Conservation (phyloP, 2,113 vertebrate genomes). For the Agapornis roseicollis region DNA sequence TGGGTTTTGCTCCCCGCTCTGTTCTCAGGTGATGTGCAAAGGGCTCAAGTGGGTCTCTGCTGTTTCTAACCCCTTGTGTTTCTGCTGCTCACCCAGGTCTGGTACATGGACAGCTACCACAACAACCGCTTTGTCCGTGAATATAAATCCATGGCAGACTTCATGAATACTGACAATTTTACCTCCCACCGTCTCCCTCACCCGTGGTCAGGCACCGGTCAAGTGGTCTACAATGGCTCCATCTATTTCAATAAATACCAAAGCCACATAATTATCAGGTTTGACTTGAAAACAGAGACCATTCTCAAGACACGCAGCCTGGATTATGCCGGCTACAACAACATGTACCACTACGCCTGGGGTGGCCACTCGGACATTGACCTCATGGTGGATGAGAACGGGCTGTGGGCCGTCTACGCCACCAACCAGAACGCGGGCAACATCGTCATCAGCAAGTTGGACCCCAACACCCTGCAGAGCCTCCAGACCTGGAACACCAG, state of each 20-base stretch:
- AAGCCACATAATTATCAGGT: constrained; percentile 96
- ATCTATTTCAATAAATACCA: constrained; percentile 99
- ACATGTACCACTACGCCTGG: constrained; percentile 98
- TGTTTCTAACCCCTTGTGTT: not conserved
- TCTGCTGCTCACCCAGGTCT: constrained; percentile 79
- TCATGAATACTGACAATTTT: constrained; percentile 96
- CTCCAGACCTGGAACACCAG: constrained; percentile 94
- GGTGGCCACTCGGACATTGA: constrained; percentile 98
- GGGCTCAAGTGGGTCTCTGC: not conserved
- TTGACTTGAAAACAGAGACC: constrained; percentile 90
- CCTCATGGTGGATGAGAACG: constrained; percentile 96
- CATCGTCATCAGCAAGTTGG: constrained; percentile 95
- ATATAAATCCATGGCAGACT: constrained; percentile 93
- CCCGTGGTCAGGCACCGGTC: constrained; percentile 96
- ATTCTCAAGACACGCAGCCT: constrained; percentile 94
- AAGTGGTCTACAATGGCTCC: constrained; percentile 98
- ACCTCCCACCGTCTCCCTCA: constrained; percentile 97
- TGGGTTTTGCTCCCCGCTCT: not conserved
- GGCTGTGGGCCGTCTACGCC: constrained; percentile 96
- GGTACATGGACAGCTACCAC: constrained; percentile 99
- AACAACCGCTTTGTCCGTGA: constrained; percentile 98
- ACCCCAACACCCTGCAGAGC: constrained; percentile 91
- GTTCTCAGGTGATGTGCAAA: not conserved
- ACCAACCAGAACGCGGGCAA: constrained; percentile 98
- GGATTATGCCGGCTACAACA: constrained; percentile 94